Evolutionary conservation across 2,888 invertebrate species (phyloP).

Genomic region (Mechanitis mazaeus): DNA sequence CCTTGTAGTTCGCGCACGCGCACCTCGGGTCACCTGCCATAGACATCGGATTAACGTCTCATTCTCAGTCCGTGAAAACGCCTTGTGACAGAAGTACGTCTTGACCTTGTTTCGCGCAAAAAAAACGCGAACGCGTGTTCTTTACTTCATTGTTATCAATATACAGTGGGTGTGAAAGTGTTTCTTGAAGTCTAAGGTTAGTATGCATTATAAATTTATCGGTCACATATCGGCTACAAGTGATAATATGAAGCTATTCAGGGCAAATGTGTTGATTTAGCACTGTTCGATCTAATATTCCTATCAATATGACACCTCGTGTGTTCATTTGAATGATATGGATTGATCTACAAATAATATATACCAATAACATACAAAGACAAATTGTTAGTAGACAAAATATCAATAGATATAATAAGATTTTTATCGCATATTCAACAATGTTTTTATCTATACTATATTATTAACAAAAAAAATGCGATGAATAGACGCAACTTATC

Average conservation of each 20-base stretch:
- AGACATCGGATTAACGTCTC: slow-evolving; percentile 36
- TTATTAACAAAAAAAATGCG: no score
- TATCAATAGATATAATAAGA: no score
- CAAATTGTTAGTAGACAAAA: neutral
- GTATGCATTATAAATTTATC: slow-evolving; percentile 15
- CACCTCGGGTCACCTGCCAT: slow-evolving; percentile 39
- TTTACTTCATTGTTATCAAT: slow-evolving; percentile 8
- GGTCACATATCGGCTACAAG: slow-evolving; percentile 17
- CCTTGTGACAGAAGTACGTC: slow-evolving; percentile 37
- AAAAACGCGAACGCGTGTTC: slow-evolving; percentile 17
- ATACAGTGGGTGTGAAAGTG: slow-evolving; percentile 8
- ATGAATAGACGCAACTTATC: no score
- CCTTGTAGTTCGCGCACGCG: slow-evolving; percentile 61
- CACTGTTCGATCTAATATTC: slow-evolving; percentile 8
- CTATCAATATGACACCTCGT: slow-evolving; percentile 5
- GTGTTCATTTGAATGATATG: slow-evolving; percentile 5
- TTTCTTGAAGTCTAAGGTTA: slow-evolving; percentile 17
- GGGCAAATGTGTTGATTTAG: slow-evolving; percentile 17
- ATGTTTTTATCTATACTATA: no score
- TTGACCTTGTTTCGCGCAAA: slow-evolving; percentile 12
- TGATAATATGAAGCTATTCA: slow-evolving; percentile 19
- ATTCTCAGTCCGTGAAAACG: slow-evolving; percentile 50
- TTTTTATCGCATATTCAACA: no score
- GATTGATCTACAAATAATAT: neutral
- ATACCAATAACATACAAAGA: neutral